Percentiles rank a stretch among this genome's conserved stretches.
Conservation (phyloP, 2,888 invertebrate species). For the Dasypolia templi region DNA sequence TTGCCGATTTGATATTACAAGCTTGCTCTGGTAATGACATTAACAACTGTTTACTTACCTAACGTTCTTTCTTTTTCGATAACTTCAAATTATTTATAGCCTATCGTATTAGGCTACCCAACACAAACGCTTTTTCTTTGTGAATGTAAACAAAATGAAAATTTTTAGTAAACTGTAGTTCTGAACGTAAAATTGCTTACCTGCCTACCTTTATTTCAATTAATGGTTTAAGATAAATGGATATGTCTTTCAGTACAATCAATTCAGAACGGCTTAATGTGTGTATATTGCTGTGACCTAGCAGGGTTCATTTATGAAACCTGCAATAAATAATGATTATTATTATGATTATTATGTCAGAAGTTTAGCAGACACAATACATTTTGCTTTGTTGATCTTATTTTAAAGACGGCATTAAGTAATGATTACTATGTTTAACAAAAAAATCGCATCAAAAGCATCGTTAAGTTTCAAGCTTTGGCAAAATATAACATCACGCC, state of each 20-base stretch:
- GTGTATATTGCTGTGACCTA: no score
- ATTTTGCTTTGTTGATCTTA: not conserved
- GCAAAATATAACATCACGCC: not conserved
- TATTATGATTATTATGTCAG: no score
- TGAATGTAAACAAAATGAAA: not conserved
- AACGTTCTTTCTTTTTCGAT: not conserved
- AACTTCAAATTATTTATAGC: not conserved
- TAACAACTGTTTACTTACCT: not conserved
- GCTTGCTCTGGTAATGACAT: not conserved
- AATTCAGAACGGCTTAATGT: not conserved
- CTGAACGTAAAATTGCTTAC: not conserved
- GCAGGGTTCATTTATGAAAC: no score
- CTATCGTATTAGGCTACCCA: no score
- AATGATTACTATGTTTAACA: not conserved
- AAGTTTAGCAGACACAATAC: not conserved
- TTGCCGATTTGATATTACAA: not conserved
- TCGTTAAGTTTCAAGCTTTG: not conserved
- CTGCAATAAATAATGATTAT: no score
- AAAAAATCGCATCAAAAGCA: not conserved
- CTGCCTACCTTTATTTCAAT: not conserved
- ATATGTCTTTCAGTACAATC: slow-evolving; percentile 9
- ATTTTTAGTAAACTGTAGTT: not conserved
- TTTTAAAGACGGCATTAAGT: not conserved
- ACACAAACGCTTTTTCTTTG: not conserved
- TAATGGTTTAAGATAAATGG: not conserved